Evolutionary conservation across 2,113 vertebrate species (phyloP), one percentile per base, ranked within the genome.

Genomic region (Podarcis cretensis): DNA sequence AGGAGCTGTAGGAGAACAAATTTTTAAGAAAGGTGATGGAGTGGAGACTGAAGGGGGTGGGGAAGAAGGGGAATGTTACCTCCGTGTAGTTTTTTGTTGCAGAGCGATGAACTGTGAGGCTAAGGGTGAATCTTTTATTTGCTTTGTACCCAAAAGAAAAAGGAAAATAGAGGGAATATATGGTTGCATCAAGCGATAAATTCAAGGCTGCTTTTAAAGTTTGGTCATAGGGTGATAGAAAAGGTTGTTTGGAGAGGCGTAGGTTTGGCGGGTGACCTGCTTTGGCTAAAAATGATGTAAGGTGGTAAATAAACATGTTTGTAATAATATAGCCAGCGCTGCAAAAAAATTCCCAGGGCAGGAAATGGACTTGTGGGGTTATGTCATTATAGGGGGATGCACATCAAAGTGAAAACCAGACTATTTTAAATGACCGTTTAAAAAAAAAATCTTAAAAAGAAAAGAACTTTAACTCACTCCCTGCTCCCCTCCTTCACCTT

Each of bases 221-320:
- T 88, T 91, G 91, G 91, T 91, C 92, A 91, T 57, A 73, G 86
- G 78, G 35, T 82, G 89, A 77, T 81, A 90, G 75, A 89, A 94
- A 95, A 91, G 21, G 65, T 79, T 32, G 63, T 83, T 87, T 77
- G 75, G 40, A 76, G 32, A 66, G 59, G 27, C 30, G 27, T 16
- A 66, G 23, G 23, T 59, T 7, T 5, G 25, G 6, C 8, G 59
- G 18, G 37, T 1, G 89, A 21, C 75, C 85, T 89, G 37, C 21
- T 95, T 95, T 88, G 71, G 84, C 92, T 95, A 89, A 91, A 95
- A 95, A 90, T 85, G 89, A 94, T 92, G 92, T 92, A 94, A 94
- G 91, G 92, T 94, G 93, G 94, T 91, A 95, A 96, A 95, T 95
- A 96, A 97, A 96, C 90, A 93, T 90, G 89, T 90, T 94, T 91